Evolutionary conservation across 1,140 invertebrate species (phyloP).

Genomic region (Chironomus tepperi): DNA sequence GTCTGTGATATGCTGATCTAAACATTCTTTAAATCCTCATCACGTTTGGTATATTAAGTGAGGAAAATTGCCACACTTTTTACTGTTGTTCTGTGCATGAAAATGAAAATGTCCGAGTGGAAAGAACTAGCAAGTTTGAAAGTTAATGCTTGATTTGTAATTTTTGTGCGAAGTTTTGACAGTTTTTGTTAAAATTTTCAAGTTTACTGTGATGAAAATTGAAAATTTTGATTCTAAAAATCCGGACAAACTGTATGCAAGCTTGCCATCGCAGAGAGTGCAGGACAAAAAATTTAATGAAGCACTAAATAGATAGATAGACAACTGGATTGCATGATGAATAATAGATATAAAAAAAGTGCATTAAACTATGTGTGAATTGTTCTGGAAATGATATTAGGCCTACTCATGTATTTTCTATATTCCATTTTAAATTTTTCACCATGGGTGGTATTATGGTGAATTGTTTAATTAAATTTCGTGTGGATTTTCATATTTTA

Average conservation of each 20-base stretch:
- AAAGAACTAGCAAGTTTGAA: too few relatives aligned
- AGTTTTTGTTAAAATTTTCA: too few relatives aligned
- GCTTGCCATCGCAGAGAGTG: too few relatives aligned
- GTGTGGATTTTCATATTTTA: background rate
- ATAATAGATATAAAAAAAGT: background rate
- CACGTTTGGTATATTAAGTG: background rate
- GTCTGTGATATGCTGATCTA: background rate
- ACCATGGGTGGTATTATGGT: too few relatives aligned
- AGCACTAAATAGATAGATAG: slow-evolving; percentile 13
- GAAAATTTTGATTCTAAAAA: too few relatives aligned
- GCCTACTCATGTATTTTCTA: background rate
- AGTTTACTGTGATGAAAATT: too few relatives aligned
- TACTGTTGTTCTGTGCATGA: background rate
- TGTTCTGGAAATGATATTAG: slow-evolving; percentile 2
- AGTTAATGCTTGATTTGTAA: too few relatives aligned
- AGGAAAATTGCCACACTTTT: background rate
- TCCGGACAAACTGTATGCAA: too few relatives aligned
- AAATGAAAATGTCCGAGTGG: background rate
- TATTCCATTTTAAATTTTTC: too few relatives aligned
- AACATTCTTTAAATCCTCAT: slow-evolving; percentile 16
- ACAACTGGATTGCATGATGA: too few relatives aligned
- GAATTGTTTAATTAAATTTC: too few relatives aligned
- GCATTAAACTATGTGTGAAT: slow-evolving; percentile 6
- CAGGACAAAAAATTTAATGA: background rate
- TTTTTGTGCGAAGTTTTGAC: too few relatives aligned